Conservation (phyloP, 2,797 vertebrate species). For the Octomys mimax region DNA sequence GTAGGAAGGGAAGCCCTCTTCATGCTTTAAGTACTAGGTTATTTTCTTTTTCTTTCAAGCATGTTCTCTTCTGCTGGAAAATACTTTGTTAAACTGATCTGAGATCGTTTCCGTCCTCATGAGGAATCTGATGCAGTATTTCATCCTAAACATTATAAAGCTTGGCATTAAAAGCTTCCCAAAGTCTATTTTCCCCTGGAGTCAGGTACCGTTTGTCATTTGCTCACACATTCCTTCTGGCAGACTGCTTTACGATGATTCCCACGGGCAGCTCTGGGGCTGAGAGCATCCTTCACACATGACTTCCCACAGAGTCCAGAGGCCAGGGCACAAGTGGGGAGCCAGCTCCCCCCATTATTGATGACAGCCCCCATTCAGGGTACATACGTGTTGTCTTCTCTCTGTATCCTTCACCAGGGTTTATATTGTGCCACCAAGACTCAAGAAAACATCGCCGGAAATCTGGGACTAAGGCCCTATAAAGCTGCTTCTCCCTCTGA, state of each 20-base stretch:
- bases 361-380: background rate
- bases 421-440: background rate
- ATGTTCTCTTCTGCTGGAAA: conserved; percentile 78
- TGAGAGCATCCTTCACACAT: conserved; percentile 77
- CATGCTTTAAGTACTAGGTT: conserved; percentile 58
- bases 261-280: conserved; percentile 61
- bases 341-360: background rate
- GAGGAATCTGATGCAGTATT: conserved; percentile 76
- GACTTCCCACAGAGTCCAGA: conserved; percentile 59
- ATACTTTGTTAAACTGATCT: conserved; percentile 81
- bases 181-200: conserved; percentile 72
- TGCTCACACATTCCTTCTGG: conserved; percentile 79
- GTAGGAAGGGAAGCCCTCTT: conserved; percentile 61
- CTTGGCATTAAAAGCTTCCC: conserved; percentile 81
- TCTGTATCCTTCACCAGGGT: background rate
- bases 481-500: background rate
- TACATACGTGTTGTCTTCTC: background rate
- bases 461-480: background rate
- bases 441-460: conserved; percentile 32
- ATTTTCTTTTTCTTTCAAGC: conserved; percentile 82
- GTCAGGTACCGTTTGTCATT: conserved; percentile 83
- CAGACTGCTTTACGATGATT: conserved; percentile 75
- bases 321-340: conserved; percentile 28
- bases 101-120: conserved; percentile 78
- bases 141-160: conserved; percentile 74